Base-by-base conservation (phyloP, 2,797 vertebrate genomes). In the Bufotes viridis region DNA sequence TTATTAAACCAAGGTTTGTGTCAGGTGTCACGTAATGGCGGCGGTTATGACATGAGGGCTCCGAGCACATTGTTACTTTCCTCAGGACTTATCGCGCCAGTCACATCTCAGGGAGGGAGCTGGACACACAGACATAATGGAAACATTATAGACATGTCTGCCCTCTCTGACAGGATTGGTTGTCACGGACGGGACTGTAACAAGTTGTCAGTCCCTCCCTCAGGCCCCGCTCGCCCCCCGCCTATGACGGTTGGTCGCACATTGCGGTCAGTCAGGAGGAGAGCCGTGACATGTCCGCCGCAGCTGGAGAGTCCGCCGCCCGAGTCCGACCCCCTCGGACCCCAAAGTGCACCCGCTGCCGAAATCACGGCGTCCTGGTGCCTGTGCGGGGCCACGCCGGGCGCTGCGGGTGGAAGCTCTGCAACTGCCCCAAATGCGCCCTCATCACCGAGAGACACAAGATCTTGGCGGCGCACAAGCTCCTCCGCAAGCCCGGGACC, bases 401-500 rank as follows among this genome's bases (percentile, higher is more conserved):
- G 1, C 90, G 89, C 6, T 94, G 94, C 87, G 91, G 81, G 80
- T 93, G 93, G 93, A 93, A 93, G 88, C 82, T 88, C 2, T 94
- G 94, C 90, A 87, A 81, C 12, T 93, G 93, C 13, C 88, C 93
- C 55, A 94, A 94, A 84, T 94, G 93, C 0, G 60, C 91, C 49
- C 94, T 96, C 83, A 93, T 94, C 88, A 88, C 92, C 0, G 93
- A 96, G 90, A 92, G 94, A 61, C 94, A 94, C 93, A 95, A 94
- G 92, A 95, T 96, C 92, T 93, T 94, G 94, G 94, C 94, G 0
- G 94, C 93, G 7, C 94, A 96, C 90, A 95, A 95, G 89, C 88
- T 92, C 60, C 92, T 95, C 29, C 18, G 79, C 12, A 67, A 0
- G 18, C 0, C 82, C 3, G 22, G 29, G 17, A 70, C 7, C 29